A percentile compares a stretch with the other conserved stretches of the same genome.
These are phyloP conservation scores for Struthidea cinerea DNA, from an alignment of 2,113 vertebrate species.

Conservation along the genomic window DNA sequence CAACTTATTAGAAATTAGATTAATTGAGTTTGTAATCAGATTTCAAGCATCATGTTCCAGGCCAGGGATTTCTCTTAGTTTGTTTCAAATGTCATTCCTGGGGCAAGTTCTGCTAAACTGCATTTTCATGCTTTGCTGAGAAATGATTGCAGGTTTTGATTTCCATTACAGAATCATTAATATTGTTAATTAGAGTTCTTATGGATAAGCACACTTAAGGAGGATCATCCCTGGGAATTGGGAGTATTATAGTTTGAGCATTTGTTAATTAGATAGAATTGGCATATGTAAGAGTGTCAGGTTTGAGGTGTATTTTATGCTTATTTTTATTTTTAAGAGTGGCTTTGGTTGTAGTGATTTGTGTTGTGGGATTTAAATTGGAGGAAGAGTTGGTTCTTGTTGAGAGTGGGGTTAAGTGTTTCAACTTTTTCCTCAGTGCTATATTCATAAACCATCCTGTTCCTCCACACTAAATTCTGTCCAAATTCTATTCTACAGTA, in stretches of 20 bases:
- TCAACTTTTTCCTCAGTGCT: neutral
- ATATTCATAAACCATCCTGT: neutral
- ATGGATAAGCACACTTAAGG: slow-evolving; percentile 60
- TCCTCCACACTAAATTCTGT: neutral
- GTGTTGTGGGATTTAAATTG: neutral
- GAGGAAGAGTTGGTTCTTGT: neutral
- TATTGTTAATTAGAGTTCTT: slow-evolving; percentile 64
- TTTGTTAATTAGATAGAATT: slow-evolving; percentile 52
- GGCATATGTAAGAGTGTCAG: neutral
- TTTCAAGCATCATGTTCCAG: slow-evolving; percentile 62
- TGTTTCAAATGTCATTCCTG: slow-evolving; percentile 24
- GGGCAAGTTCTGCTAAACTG: slow-evolving; percentile 50
- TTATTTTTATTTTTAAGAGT: neutral
- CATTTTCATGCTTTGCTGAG: slow-evolving; percentile 57
- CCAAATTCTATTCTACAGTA: neutral
- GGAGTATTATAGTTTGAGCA: slow-evolving; percentile 48
- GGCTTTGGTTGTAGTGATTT: neutral
- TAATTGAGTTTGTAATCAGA: slow-evolving; percentile 74
- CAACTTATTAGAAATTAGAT: slow-evolving; percentile 52
- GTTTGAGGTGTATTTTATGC: slow-evolving; percentile 2
- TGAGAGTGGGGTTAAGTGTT: neutral
- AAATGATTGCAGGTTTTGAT: slow-evolving; percentile 65
- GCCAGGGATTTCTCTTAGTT: slow-evolving; percentile 48
- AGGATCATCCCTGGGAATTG: slow-evolving; percentile 64
- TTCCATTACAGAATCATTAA: slow-evolving; percentile 60